Base-by-base conservation (phyloP, 1,140 invertebrate species). In the Linepithema humile region DNA sequence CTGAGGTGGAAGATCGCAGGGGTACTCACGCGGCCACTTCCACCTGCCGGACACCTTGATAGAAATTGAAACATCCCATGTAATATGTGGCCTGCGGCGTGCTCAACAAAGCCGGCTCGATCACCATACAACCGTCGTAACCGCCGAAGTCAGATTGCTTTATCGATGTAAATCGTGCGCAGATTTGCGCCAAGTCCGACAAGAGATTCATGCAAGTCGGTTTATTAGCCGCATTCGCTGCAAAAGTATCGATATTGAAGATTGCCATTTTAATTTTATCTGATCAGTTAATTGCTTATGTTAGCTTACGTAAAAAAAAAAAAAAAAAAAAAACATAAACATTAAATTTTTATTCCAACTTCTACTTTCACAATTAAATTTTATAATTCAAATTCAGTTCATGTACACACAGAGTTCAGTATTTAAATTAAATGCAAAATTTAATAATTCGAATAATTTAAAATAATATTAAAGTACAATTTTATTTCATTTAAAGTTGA, bases 181-280 rank as follows among this genome's bases (percentile, higher is more conserved):
- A 95, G 59, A 95, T 93, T 75, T 95, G 95, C 57, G 95, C 95
- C 88, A 95, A 83, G 82, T 95, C 95, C 3, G 94, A 93, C 26
- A 95, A 90, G 0, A 95, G 86, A 88, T 95, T 94, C 94, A 95
- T 95, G 84, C 95, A 95, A 0, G 95, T 94, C 17, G 93, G 94
- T 60, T 91, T 93, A 73, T 91, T 93, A 35, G 92, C 94, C n/a
- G 92, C 93, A n/a, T 93, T 93, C 45, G 85, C 92, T 92, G 78
- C 64, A 67, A 85, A 82, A 23, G 48, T 48, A 57, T 15, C 5
- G 0, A 29, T 26, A 23, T 29, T 1, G 10, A 35, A 10, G n/a
- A 15, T 45, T 12, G n/a, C 12, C 29, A 29, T 43, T 38, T 74
- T 12, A 53, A 64, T 48, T 20, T 4, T 7, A 62, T 74, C 15